Conservation (phyloP, 2,113 vertebrate species). For the Tonatia bakeri region DNA sequence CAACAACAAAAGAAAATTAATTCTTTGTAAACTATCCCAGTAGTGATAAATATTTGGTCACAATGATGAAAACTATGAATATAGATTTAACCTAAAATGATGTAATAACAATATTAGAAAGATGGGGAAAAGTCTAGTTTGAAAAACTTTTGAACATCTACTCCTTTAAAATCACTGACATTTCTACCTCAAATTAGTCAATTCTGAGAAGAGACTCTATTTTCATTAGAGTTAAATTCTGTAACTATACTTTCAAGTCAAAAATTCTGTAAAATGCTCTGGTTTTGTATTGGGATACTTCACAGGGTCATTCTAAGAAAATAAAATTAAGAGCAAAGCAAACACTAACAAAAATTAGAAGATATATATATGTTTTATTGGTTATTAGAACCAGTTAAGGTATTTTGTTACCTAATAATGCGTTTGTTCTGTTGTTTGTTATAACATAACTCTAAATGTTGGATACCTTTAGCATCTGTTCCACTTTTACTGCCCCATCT, state of each 20-base stretch:
- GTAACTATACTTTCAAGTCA: background rate
- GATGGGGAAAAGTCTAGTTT: background rate
- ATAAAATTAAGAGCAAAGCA: background rate
- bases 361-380: background rate
- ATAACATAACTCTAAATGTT: background rate
- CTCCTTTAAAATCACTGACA: conserved; percentile 11
- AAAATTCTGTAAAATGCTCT: conserved; percentile 34
- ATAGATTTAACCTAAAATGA: conserved; percentile 1
- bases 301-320: background rate
- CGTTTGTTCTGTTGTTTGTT: background rate
- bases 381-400: background rate
- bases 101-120: conserved; percentile 1
- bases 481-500: background rate
- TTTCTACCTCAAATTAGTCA: background rate
- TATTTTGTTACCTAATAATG: background rate
- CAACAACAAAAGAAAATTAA: background rate
- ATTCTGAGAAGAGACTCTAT: background rate
- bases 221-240: conserved; percentile 28
- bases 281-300: conserved; percentile 1
- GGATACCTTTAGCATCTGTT: background rate
- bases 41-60: background rate
- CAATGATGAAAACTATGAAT: background rate
- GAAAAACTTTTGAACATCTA: background rate
- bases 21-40: background rate
- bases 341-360: conserved; percentile 29